Percentiles rank a stretch among this genome's conserved stretches.
phyloP scores from a whole-genome alignment of 2,888 invertebrate genomes.

The Calameuta idolon region DNA sequence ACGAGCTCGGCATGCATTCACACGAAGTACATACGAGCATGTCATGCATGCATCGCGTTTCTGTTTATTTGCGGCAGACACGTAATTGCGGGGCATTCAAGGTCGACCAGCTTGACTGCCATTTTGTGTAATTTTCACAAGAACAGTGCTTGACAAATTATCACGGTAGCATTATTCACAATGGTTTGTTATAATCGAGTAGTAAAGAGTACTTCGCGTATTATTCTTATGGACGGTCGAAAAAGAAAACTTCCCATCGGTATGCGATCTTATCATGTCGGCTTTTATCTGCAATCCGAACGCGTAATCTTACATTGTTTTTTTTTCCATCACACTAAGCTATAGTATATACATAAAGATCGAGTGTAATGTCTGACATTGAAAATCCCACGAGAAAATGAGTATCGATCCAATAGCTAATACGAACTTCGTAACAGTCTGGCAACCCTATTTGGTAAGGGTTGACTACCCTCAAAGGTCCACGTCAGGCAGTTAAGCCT shows the following conservation, averaged over 20 bases:
- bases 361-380: neutral
- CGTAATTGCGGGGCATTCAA: conserved; percentile 52
- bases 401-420: neutral
- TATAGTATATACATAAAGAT: neutral
- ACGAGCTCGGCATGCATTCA: conserved; percentile 16
- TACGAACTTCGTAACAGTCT: neutral
- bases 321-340: neutral
- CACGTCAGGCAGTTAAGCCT: too few species aligned
- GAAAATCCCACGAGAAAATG: neutral
- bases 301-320: neutral
- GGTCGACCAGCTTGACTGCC: conserved; percentile 47
- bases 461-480: too few species aligned
- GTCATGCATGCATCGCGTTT: conserved; percentile 44
- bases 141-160: conserved; percentile 39
- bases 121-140: conserved; percentile 50
- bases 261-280: neutral
- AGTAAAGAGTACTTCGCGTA: neutral
- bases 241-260: neutral
- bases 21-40: conserved; percentile 15
- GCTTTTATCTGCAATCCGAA: neutral
- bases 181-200: neutral
- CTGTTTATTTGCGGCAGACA: conserved; percentile 46
- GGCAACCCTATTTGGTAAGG: neutral
- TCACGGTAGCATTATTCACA: conserved; percentile 19
- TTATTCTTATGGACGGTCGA: neutral